Base-by-base conservation (phyloP, 2,888 invertebrate species). In the Melanchra persicariae region DNA sequence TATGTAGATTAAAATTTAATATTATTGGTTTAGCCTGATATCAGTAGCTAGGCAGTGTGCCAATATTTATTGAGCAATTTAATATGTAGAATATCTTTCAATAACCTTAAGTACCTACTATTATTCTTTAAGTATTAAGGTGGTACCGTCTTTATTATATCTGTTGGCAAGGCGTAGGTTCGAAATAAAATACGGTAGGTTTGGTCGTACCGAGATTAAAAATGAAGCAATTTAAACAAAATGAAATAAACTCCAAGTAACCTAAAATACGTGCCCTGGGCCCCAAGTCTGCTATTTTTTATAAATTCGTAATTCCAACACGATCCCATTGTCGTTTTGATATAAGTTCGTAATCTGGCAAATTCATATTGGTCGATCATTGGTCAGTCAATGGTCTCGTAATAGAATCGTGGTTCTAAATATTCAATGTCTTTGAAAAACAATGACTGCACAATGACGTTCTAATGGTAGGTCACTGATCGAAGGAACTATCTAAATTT, bases 1-100 rank as follows among this genome's bases (percentile, higher is more conserved):
- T 17, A 55, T 55, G 17, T 55, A 34, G 55, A 26, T 62, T 24
- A 63, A n/a, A 37, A 55, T 63, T 19, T 40, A 52, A 52, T 52
- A 63, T 54, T 37, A 26, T 40, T 55, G 26, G 37, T 40, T 47
- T 58, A 57, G 37, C 9, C 57, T 26, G 40, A 40, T 17, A 30
- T 12, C 22, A 59, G 17, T 15, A 30, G 22, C 22, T 65, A 47
- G 65, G 8, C 43, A 65, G 45, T 34, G 17, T 12, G 49, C 12
- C n/a, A 65, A 40, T 49, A n/a, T 65, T 22, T 49, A 66, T 66
- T 66, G 67, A 40, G 51, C 51, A 66, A 66, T 51, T 65, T 34
- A 22, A 22, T 66, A 22, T 26, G n/a, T 26, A 51, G 26, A 51
- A 17, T 40, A 65, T 30, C 9, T 30, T 66, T 66, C 66, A 19